Percentiles rank a stretch among this genome's conserved stretches.
Conservation (phyloP, 2,888 invertebrate genomes). For the Morpho helenor region DNA sequence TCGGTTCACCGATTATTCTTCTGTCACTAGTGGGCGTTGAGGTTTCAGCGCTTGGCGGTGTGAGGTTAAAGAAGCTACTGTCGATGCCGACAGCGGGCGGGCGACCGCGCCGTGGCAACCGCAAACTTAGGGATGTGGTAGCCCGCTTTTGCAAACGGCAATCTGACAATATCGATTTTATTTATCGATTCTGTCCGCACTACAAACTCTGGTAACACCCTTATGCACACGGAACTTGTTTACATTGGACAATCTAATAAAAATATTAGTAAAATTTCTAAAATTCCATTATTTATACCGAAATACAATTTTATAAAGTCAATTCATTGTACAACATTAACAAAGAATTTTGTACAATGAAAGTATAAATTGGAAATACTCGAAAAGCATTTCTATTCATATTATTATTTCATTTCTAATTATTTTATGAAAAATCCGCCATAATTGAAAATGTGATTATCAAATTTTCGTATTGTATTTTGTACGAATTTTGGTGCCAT, state of each 20-base stretch:
- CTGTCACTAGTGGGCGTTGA: conserved; percentile 53
- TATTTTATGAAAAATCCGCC: too few species aligned
- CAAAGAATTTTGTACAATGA: too few species aligned
- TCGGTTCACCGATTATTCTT: conserved; percentile 29
- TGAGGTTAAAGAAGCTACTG: conserved; percentile 61
- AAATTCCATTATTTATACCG: too few species aligned
- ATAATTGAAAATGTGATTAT: too few species aligned
- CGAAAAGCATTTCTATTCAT: too few species aligned
- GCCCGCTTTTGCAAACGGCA: conserved; percentile 71
- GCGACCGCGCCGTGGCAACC: conserved; percentile 59
- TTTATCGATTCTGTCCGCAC: conserved; percentile 24
- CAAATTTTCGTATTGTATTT: too few species aligned
- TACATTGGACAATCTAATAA: neutral
- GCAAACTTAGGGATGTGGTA: conserved; percentile 64
- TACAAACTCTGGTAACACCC: neutral
- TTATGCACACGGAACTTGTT: neutral
- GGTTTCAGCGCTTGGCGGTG: conserved; percentile 70
- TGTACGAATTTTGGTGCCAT: too few species aligned
- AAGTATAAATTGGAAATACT: too few species aligned
- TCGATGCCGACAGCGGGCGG: conserved; percentile 65
- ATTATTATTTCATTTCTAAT: too few species aligned
- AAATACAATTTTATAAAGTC: too few species aligned
- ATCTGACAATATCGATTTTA: conserved; percentile 57
- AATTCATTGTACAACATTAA: too few species aligned
- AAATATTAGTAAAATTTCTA: too few species aligned